A percentile compares a stretch with the other conserved stretches of the same genome.
These are phyloP conservation scores for Gobionotothen gibberifrons DNA, from an alignment of 2,797 vertebrate species.

Conservation along the genomic window DNA sequence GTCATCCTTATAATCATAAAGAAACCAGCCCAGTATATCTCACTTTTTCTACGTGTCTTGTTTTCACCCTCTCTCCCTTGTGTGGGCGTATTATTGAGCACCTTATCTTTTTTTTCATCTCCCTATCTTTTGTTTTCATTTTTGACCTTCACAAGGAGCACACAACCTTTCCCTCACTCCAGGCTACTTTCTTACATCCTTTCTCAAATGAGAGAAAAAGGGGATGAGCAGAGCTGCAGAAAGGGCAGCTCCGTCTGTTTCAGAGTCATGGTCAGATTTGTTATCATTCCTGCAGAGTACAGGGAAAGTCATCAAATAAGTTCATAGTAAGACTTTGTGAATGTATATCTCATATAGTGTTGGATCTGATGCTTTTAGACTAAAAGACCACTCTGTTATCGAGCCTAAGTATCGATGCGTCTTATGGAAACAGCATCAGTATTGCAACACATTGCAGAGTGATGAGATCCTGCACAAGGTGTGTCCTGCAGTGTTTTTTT, in stretches of 20 bases:
- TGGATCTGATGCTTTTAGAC: conserved; percentile 41
- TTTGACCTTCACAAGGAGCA: conserved; percentile 72
- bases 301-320: conserved; percentile 44
- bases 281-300: conserved; percentile 34
- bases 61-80: not conserved
- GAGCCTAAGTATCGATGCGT: conserved; percentile 47
- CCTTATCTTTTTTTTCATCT: conserved; percentile 5
- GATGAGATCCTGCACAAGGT: conserved; percentile 69
- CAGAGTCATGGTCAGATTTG: conserved; percentile 52
- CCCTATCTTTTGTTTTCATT: conserved; percentile 46
- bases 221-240: conserved; percentile 43
- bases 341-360: conserved; percentile 16
- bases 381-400: conserved; percentile 31
- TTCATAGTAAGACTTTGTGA: conserved; percentile 16
- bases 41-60: conserved; percentile 29
- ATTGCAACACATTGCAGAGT: conserved; percentile 69
- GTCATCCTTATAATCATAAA: conserved; percentile 70
- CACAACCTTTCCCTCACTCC: conserved; percentile 44
- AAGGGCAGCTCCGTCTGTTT: conserved; percentile 61
- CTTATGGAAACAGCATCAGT: conserved; percentile 48
- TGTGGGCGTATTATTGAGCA: conserved; percentile 33
- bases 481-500: conserved; percentile 67
- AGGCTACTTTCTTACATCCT: conserved; percentile 44
- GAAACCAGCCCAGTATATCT: conserved; percentile 47
- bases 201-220: conserved; percentile 56